Evolutionary conservation across 2,888 invertebrate species (phyloP).

Genomic region (Augiades crinisus): DNA sequence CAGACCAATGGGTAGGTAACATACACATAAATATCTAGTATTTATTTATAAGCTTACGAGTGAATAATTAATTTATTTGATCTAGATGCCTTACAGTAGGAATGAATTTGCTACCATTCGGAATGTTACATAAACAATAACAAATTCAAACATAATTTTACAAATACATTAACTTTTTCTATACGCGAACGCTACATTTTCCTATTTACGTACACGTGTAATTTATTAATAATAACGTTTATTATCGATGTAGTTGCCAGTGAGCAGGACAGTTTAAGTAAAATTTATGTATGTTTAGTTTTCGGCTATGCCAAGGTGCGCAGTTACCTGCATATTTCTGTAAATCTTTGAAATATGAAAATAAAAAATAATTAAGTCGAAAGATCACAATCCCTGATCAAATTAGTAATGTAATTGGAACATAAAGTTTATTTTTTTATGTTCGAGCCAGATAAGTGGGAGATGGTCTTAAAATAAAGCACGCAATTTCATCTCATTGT

Average conservation of each 20-base stretch:
- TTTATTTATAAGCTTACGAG: slow-evolving; percentile 43
- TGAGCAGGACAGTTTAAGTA: neutral
- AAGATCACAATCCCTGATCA: too few species aligned
- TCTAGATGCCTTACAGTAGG: slow-evolving; percentile 54
- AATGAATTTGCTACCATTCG: slow-evolving; percentile 32
- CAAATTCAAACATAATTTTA: slow-evolving; percentile 29
- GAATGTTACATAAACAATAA: slow-evolving; percentile 22
- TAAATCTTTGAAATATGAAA: too few species aligned
- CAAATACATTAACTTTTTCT: slow-evolving; percentile 28
- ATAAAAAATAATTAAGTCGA: too few species aligned
- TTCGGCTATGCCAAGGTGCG: too few species aligned
- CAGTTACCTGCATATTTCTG: too few species aligned
- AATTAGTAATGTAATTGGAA: too few species aligned
- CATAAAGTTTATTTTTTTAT: too few species aligned
- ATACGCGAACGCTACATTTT: slow-evolving; percentile 31
- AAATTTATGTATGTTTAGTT: too few species aligned
- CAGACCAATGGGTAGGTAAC: slow-evolving; percentile 36
- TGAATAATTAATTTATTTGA: slow-evolving; percentile 63
- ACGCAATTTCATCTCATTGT: too few species aligned
- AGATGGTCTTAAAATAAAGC: too few species aligned
- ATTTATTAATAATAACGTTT: slow-evolving; percentile 11
- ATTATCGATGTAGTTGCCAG: slow-evolving; percentile 8
- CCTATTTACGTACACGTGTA: slow-evolving; percentile 29
- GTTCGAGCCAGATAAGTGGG: too few species aligned
- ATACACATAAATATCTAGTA: slow-evolving; percentile 36